phyloP scores from a whole-genome alignment of 1,140 invertebrate genomes.

The Caerostris darwini region DNA sequence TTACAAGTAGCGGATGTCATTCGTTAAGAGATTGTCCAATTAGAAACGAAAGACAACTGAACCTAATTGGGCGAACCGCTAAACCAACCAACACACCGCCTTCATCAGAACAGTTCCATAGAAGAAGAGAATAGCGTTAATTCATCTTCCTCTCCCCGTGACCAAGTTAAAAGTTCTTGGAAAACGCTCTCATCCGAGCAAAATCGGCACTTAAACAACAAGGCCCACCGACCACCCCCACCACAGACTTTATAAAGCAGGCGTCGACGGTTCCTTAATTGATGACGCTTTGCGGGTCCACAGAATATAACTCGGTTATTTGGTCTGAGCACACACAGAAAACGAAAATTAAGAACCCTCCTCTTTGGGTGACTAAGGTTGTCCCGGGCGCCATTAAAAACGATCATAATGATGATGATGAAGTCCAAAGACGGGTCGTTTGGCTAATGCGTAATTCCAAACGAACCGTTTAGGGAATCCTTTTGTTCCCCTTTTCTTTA shows the following conservation, averaged over 20 bases:
- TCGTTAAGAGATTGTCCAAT: background rate
- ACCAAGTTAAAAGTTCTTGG: constrained; percentile 6
- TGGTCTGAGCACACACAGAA: background rate
- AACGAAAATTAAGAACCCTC: constrained; percentile 56
- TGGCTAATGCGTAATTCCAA: constrained; percentile 51
- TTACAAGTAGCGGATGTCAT: too few relatives aligned
- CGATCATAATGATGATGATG: constrained; percentile 22
- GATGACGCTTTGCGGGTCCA: constrained; percentile 17
- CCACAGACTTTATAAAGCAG: constrained; percentile 35
- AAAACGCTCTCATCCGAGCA: background rate
- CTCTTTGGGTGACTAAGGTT: background rate
- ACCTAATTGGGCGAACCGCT: background rate
- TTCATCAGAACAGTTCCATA: background rate
- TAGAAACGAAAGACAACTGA: background rate
- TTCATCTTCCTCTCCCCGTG: background rate
- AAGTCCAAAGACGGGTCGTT: constrained; percentile 27
- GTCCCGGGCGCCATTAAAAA: constrained; percentile 14
- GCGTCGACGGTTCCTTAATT: constrained; percentile 54
- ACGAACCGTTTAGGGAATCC: constrained; percentile 50
- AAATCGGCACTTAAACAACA: constrained; percentile 16
- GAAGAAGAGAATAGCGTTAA: background rate
- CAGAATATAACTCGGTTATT: constrained; percentile 35
- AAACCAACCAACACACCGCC: background rate
- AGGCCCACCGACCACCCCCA: background rate
- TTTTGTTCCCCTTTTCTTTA: constrained; percentile 5